phyloP scores from a whole-genome alignment of 2,888 invertebrate species.

The Apotomis turbidana region DNA sequence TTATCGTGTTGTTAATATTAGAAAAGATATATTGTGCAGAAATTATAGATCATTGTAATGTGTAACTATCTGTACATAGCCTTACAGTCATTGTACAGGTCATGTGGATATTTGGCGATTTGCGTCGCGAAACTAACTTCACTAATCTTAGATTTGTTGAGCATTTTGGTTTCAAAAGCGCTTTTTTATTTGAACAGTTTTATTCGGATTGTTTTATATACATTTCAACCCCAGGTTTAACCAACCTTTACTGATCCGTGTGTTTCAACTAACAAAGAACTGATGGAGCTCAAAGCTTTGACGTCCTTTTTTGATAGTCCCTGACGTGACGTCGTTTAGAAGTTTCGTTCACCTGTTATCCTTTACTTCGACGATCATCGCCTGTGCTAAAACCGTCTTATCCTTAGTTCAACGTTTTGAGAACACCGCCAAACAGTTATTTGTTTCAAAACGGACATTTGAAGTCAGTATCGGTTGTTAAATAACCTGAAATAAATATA shows the following conservation, averaged over 20 bases:
- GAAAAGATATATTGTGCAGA: constrained; percentile 52
- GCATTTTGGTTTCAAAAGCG: constrained; percentile 64
- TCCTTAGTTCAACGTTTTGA: constrained; percentile 3
- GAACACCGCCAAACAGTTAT: background rate
- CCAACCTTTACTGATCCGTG: constrained; percentile 7
- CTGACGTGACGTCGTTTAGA: too few species aligned
- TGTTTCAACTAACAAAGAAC: constrained; percentile 7
- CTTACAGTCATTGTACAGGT: constrained; percentile 75
- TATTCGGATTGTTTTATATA: constrained; percentile 16
- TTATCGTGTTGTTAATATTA: constrained; percentile 41
- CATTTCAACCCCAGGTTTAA: constrained; percentile 19
- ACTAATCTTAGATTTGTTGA: constrained; percentile 52
- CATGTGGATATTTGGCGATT: constrained; percentile 84
- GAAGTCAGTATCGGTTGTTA: constrained; percentile 2
- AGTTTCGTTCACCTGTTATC: background rate
- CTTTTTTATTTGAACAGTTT: constrained; percentile 52
- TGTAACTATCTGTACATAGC: constrained; percentile 67
- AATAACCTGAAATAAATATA: background rate
- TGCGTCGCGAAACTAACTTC: constrained; percentile 64
- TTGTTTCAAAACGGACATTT: background rate
- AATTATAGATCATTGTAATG: constrained; percentile 55
- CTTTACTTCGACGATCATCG: background rate
- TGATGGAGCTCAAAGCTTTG: background rate
- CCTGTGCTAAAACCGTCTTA: background rate
- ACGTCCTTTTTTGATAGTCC: background rate